Evolutionary conservation across 2,797 vertebrate genomes (phyloP).

Genomic region (Bradypodion ventrale): DNA sequence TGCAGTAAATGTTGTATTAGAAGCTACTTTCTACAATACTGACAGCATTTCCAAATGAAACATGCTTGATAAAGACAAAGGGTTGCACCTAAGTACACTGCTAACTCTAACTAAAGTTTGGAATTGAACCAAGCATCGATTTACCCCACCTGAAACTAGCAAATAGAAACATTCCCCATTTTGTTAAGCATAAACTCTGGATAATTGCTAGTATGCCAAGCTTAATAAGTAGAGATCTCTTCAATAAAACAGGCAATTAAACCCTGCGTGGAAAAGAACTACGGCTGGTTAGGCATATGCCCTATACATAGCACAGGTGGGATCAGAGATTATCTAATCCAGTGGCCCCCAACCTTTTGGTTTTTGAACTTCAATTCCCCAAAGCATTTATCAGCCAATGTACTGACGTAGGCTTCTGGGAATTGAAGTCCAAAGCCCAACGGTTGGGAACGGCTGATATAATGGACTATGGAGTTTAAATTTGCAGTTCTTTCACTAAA

Average conservation of each 20-base stretch:
- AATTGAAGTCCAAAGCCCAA: too few species aligned
- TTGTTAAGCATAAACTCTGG: not conserved
- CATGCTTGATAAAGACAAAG: not conserved
- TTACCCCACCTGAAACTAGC: too few species aligned
- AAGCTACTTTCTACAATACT: not conserved
- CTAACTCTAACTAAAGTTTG: too few species aligned
- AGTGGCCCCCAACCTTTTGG: too few species aligned
- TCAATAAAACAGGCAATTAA: not conserved
- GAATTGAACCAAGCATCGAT: too few species aligned
- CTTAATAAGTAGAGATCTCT: not conserved
- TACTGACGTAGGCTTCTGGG: too few species aligned
- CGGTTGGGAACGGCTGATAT: too few species aligned
- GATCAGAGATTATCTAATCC: not conserved
- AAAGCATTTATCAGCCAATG: too few species aligned
- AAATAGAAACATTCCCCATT: not conserved
- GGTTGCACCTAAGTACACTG: too few species aligned
- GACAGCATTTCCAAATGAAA: not conserved
- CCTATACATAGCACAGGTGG: not conserved
- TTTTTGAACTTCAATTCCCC: too few species aligned
- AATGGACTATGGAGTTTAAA: too few species aligned
- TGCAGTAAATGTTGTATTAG: not conserved
- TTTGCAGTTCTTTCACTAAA: not conserved
- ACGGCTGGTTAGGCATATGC: not conserved
- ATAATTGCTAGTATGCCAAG: not conserved
- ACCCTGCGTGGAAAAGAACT: not conserved